Evolutionary conservation across 2,113 vertebrate species (phyloP).

Genomic region (Chlorodrepanis virens): DNA sequence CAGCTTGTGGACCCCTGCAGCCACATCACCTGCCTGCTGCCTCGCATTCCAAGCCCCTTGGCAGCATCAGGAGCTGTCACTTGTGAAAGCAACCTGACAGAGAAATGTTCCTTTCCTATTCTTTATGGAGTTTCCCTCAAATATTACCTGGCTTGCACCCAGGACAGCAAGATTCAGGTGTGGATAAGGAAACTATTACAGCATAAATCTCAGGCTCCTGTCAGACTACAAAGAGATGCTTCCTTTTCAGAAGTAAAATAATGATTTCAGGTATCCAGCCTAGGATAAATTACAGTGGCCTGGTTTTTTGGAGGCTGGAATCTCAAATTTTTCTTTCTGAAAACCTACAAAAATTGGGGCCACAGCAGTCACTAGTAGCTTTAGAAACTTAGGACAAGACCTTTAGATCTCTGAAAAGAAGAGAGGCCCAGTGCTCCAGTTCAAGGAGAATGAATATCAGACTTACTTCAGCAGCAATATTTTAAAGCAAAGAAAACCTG

Average conservation of each 20-base stretch:
- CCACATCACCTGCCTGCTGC: neutral
- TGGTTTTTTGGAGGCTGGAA: neutral
- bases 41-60: neutral
- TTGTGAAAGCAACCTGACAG: neutral
- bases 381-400: slow-evolving; percentile 50
- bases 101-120: neutral
- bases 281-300: slow-evolving; percentile 4
- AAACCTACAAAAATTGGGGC: slow-evolving; percentile 21
- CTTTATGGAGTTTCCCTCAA: slow-evolving; percentile 3
- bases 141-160: slow-evolving; percentile 9
- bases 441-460: slow-evolving; percentile 9
- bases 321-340: neutral
- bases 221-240: slow-evolving; percentile 36
- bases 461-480: slow-evolving; percentile 36
- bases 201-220: slow-evolving; percentile 16
- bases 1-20: neutral
- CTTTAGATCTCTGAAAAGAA: slow-evolving; percentile 50
- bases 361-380: slow-evolving; percentile 3
- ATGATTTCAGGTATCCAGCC: slow-evolving; percentile 4
- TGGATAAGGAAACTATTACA: slow-evolving; percentile 20
- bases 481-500: slow-evolving; percentile 34
- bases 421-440: neutral
- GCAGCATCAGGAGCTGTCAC: neutral
- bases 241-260: slow-evolving; percentile 35
- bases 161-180: slow-evolving; percentile 51